Evolutionary conservation across 2,888 invertebrate genomes (phyloP), one percentile per base, ranked within the genome.

Genomic region (Aelia acuminata): DNA sequence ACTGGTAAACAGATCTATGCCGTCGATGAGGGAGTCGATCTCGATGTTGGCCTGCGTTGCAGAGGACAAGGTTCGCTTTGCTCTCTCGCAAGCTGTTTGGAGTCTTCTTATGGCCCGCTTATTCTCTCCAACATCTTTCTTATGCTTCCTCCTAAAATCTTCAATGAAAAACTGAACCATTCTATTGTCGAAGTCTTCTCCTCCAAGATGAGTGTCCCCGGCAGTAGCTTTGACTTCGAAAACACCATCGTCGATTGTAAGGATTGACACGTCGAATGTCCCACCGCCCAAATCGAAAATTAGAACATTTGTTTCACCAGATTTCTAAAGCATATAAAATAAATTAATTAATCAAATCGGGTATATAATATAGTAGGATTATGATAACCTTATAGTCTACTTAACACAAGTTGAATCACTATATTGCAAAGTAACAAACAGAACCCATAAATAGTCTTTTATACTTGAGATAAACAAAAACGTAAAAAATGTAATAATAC

Each of bases 11-110:
- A 94, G 94, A 91, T 95, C 95, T 88, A 94, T 92, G 47, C 94
- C 94, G 88, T 95, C 94, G 90, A 92, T 93, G 87, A 95, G 91
- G 1, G 94, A 94, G 91, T 95, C 93, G 92, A 95, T 94, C 91
- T 95, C 95, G 89, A 95, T 93, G 89, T 92, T 93, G 4, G 94
- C 93, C 92, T 94, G 94, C 91, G 94, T 92, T 31, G 93, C 92
- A 5, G 92, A 91, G 1, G 95, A 95, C 89, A 95, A 92, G 20
- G 94, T 94, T 90, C 94, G 92, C 92, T 95, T 94, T 88, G 94
- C 94, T 90, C 94, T 92, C 91, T 95, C 95, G 91, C 94, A 94
- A 70, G 95, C 94, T 10, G 94, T 94, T 90, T 94, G 92, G 70
- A 95, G 92, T 91, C 95, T 93, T 90, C 95, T 92, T 84, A 95